Base-by-base conservation (phyloP, 2,113 vertebrate genomes). In the Pseudolaguvia tuberculata region DNA sequence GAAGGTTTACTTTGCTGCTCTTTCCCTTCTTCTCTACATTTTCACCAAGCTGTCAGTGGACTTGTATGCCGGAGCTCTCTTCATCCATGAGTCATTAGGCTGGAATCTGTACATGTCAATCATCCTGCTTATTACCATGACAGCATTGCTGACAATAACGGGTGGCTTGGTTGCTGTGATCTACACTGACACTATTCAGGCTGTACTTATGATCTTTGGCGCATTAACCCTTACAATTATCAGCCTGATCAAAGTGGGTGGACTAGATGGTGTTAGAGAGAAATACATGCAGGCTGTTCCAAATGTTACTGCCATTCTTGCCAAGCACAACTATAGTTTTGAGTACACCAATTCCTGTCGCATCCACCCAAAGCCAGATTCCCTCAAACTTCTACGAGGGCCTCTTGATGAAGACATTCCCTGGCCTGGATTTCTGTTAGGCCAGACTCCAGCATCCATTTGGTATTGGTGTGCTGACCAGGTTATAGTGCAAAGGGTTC, bases 391-490 rank as follows among this genome's bases (percentile, higher is more conserved):
- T 85, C 86, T 99, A 63, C 91, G 93, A 0, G 93, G 92, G 39
- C 94, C 97, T 0, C 88, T 91, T n/a, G 97, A 99, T 72, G 94
- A 98, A 85, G 97, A 98, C 66, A 90, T 96, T 65, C 97, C 97
- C 1, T 99, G 97, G 97, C 96, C 97, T 1, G 97, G 97, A 5
- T 99, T 99, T 76, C 63, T 99, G 59, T 85, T 99, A 20, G 97
- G 97, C 42, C 97, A 99, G 84, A 98, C 96, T 0, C 95, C 97
- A 23, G 94, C 97, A n/a, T 99, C 97, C 0, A 95, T 99, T 42
- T 99, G 97, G 97, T 99, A 99, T 86, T 99, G 97, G 97, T 99
- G 97, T 85, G 94, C 97, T 0, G 97, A 99, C 87, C 97, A 99
- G 83, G 97, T 99, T 81, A 99, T 99, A 20, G 97, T 99, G 61